Conservation (phyloP, 2,113 vertebrate genomes). For the Todiramphus chloris region DNA sequence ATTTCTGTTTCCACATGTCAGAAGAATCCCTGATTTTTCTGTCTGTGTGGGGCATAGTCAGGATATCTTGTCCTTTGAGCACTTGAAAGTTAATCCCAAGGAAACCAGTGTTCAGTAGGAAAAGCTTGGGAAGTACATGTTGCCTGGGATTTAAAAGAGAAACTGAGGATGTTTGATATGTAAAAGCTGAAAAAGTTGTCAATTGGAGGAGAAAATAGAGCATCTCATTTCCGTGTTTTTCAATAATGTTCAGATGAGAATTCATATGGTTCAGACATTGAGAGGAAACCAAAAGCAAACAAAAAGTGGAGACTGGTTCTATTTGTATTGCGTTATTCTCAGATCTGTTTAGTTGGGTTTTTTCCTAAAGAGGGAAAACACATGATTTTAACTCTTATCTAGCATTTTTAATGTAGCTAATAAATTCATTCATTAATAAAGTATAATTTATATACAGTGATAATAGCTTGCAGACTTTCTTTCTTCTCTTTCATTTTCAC, state of each 20-base stretch:
- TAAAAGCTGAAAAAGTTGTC: background rate
- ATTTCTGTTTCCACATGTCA: rapidly evolving
- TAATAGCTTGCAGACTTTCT: background rate
- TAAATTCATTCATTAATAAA: slow-evolving; percentile 19
- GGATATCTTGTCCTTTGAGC: background rate
- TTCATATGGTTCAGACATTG: background rate
- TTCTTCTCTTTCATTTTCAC: background rate
- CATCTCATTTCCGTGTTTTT: background rate
- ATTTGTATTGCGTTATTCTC: background rate
- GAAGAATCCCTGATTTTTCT: background rate
- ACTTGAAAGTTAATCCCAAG: background rate
- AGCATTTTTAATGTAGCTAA: background rate
- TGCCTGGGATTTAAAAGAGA: background rate
- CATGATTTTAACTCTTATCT: background rate
- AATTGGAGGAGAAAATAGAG: background rate
- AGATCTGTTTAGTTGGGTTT: background rate
- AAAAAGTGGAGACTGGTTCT: background rate
- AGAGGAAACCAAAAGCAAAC: background rate
- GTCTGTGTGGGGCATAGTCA: background rate
- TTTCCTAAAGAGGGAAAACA: background rate
- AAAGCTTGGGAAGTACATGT: background rate
- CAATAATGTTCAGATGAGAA: background rate
- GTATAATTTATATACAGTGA: background rate
- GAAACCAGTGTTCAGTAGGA: background rate
- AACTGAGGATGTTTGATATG: background rate